Conservation (phyloP, 2,113 vertebrate species). For the Colaptes auratus region DNA sequence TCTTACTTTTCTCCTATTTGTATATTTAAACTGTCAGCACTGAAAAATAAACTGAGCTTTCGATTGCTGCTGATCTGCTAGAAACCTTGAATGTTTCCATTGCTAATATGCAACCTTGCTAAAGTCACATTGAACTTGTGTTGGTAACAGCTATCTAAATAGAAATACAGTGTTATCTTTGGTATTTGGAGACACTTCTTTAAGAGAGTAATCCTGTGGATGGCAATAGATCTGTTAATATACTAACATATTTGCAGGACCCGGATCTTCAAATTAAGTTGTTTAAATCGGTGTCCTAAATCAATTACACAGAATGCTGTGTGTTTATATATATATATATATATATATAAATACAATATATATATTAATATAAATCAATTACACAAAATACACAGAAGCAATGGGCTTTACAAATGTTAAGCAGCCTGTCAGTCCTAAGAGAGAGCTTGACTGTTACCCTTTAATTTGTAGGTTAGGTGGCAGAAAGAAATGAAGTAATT, state of each 20-base stretch:
- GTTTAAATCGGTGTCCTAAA: conserved; percentile 2
- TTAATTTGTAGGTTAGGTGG: not conserved
- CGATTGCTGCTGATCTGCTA: not conserved
- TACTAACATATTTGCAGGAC: not conserved
- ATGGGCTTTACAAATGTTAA: not conserved
- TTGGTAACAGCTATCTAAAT: not conserved
- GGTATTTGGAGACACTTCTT: not conserved
- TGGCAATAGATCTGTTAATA: not conserved
- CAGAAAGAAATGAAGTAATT: not conserved
- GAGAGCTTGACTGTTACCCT: not conserved
- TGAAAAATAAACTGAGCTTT: not conserved
- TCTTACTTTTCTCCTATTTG: not conserved
- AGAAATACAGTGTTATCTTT: not conserved
- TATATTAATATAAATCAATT: too few relatives aligned
- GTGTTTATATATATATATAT: too few relatives aligned
- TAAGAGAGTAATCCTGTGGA: not conserved
- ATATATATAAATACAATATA: too few relatives aligned
- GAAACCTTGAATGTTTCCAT: not conserved
- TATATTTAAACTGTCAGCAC: not conserved
- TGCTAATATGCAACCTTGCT: not conserved
- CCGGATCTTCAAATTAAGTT: not conserved
- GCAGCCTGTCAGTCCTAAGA: not conserved
- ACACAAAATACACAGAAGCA: not conserved
- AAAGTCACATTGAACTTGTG: not conserved
- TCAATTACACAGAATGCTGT: not conserved